phyloP scores from a whole-genome alignment of 2,797 vertebrate genomes.

The Parotocinclus haroldoi region DNA sequence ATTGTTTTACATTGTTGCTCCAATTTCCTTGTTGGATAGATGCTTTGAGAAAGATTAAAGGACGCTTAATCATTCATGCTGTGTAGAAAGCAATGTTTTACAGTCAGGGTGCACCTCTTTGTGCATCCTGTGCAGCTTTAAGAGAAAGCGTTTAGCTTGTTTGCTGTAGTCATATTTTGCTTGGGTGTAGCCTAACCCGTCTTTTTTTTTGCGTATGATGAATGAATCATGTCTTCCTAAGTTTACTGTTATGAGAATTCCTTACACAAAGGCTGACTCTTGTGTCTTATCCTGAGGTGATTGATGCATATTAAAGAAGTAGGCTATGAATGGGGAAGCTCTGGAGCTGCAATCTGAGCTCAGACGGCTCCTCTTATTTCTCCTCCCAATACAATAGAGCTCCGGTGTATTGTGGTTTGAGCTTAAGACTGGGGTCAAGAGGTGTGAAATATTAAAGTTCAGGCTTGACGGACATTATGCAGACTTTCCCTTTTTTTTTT shows the following conservation, averaged over 20 bases:
- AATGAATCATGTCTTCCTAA: slow-evolving; percentile 34
- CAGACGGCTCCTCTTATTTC: slow-evolving; percentile 34
- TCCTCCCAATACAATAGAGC: slow-evolving; percentile 38
- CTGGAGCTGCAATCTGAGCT: slow-evolving; percentile 42
- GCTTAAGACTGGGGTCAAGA: slow-evolving; percentile 35
- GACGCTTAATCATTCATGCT: slow-evolving; percentile 10
- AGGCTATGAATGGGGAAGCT: slow-evolving; percentile 33
- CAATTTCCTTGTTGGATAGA: background rate
- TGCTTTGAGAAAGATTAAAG: too few relatives aligned
- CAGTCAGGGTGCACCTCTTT: background rate
- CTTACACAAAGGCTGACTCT: slow-evolving; percentile 30
- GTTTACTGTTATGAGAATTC: slow-evolving; percentile 26
- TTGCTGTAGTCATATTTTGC: slow-evolving; percentile 13
- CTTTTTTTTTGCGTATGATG: slow-evolving; percentile 20
- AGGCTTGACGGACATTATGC: slow-evolving; percentile 24
- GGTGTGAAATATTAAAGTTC: slow-evolving; percentile 4
- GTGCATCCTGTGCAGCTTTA: background rate
- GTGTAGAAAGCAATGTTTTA: background rate
- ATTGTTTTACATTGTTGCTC: background rate
- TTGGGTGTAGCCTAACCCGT: slow-evolving; percentile 20
- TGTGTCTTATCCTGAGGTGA: slow-evolving; percentile 23
- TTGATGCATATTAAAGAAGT: slow-evolving; percentile 42
- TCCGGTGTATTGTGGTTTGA: slow-evolving; percentile 43
- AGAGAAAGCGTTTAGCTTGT: slow-evolving; percentile 13
- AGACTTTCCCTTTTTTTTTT: slow-evolving; percentile 24